These are phyloP conservation scores for Doris montereyensis DNA, from an alignment of 2,888 invertebrate genomes.

Conservation along the genomic window DNA sequence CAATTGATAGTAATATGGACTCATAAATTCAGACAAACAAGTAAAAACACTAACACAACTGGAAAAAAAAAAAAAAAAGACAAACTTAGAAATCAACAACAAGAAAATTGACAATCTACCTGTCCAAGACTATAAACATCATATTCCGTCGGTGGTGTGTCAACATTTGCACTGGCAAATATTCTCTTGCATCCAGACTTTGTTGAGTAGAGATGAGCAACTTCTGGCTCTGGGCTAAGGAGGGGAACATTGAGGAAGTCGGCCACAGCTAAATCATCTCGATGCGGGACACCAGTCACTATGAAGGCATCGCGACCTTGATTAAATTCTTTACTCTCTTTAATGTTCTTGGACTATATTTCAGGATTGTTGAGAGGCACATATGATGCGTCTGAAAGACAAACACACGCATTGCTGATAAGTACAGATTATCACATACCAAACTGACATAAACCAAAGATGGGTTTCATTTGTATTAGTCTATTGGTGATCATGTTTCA, in stretches of 20 bases:
- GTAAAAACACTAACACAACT: too few relatives aligned
- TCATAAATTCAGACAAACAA: not conserved
- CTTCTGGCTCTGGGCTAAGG: constrained; percentile 69
- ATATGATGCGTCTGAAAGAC: constrained; percentile 68
- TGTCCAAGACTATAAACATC: constrained; percentile 72
- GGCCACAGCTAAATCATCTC: constrained; percentile 71
- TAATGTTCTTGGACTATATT: constrained; percentile 71
- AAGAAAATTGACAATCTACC: constrained; percentile 49
- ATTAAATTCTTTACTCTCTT: constrained; percentile 69
- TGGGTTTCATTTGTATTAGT: too few relatives aligned
- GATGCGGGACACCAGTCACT: constrained; percentile 68
- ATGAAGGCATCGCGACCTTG: constrained; percentile 70
- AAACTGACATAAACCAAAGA: too few relatives aligned
- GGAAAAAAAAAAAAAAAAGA: not conserved
- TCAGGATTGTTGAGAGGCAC: constrained; percentile 71
- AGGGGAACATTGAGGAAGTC: constrained; percentile 69
- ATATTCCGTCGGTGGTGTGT: constrained; percentile 71
- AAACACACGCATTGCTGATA: too few relatives aligned
- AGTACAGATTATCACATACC: too few relatives aligned
- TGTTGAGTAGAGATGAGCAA: constrained; percentile 70
- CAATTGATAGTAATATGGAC: too few relatives aligned
- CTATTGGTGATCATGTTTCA: too few relatives aligned
- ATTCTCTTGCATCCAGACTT: constrained; percentile 73
- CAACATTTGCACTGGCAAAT: constrained; percentile 68
- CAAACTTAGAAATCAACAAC: too few relatives aligned